phyloP scores from a whole-genome alignment of 2,797 vertebrate genomes.

The Malacoraja senta region DNA sequence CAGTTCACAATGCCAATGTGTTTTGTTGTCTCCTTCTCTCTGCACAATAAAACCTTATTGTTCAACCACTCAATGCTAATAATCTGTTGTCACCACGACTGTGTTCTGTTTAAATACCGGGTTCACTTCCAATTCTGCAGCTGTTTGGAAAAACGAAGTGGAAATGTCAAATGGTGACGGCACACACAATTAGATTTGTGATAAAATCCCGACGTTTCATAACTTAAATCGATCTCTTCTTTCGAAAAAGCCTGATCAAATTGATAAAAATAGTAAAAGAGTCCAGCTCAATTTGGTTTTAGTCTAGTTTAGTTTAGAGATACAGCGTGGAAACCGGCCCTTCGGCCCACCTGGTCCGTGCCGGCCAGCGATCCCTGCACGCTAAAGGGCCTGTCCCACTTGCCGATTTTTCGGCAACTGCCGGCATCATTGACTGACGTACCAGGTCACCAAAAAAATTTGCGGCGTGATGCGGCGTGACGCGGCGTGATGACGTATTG shows the following conservation, averaged over 20 bases:
- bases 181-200: neutral
- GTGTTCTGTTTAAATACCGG: neutral
- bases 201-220: neutral
- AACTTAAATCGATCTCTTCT: neutral
- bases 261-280: neutral
- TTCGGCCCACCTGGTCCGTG: no score
- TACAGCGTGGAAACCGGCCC: no score
- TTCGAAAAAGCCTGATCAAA: neutral
- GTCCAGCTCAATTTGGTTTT: neutral
- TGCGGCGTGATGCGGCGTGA: no score
- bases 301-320: no score
- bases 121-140: conserved; percentile 4
- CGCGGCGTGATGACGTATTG: no score
- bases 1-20: neutral
- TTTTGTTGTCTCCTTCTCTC: neutral
- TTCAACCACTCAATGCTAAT: neutral
- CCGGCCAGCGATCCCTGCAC: no score
- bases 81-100: conserved; percentile 19
- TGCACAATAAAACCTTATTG: neutral
- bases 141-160: neutral
- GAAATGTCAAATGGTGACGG: neutral
- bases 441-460: no score
- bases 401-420: no score
- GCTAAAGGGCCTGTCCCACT: no score
- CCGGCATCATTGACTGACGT: no score